Conservation (phyloP, 1,140 invertebrate species). For the Pollicipes pollicipes region DNA sequence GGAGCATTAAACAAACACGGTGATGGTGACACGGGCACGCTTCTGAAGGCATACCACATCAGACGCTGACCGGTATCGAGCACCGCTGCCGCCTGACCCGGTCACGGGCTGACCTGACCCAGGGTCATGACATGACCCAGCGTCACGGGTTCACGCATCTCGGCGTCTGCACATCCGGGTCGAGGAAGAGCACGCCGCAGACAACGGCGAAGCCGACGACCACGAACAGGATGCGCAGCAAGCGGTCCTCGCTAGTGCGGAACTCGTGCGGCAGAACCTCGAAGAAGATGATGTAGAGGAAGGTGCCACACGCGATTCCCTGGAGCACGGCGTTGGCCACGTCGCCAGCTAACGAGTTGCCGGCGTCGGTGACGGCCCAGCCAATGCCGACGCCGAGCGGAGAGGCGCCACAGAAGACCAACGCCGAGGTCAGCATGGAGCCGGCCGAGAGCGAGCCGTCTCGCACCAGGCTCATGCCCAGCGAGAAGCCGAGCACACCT, state of each 20-base stretch:
- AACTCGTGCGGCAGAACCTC: constrained; percentile 58
- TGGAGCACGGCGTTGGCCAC: constrained; percentile 35
- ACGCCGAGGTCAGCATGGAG: constrained; percentile 36
- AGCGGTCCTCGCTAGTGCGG: constrained; percentile 25
- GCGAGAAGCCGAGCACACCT: constrained; percentile 38
- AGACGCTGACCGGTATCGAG: too few relatives aligned
- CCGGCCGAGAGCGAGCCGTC: constrained; percentile 34
- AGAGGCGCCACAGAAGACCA: constrained; percentile 45
- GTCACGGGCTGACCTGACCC: too few relatives aligned
- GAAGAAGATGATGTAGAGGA: constrained; percentile 80
- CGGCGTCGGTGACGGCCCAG: constrained; percentile 31
- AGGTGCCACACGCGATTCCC: constrained; percentile 67
- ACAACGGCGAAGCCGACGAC: constrained; percentile 33
- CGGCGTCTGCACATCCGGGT: constrained; percentile 14
- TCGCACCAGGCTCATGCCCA: constrained; percentile 42
- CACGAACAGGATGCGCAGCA: constrained; percentile 32
- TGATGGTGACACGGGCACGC: too few relatives aligned
- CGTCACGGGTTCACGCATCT: too few relatives aligned
- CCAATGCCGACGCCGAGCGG: constrained; percentile 48
- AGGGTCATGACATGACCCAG: too few relatives aligned
- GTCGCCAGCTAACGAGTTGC: constrained; percentile 19
- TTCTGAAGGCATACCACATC: too few relatives aligned
- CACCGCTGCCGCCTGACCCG: too few relatives aligned
- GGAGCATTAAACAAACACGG: too few relatives aligned
- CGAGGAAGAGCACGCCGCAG: constrained; percentile 24